phyloP scores from a whole-genome alignment of 2,888 invertebrate genomes.

The Dione vanillae region DNA sequence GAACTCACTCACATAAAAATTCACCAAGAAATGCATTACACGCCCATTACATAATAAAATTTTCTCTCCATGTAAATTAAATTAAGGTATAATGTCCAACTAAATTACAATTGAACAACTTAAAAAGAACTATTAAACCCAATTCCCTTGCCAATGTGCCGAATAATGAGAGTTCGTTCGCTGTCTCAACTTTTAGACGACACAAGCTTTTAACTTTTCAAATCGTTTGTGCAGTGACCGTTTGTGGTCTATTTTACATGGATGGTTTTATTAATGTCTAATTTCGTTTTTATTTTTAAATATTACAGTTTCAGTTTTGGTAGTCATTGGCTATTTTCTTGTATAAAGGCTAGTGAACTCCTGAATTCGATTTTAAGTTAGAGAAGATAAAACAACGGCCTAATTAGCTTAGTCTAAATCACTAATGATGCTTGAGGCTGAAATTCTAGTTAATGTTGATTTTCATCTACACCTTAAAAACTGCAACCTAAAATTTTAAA shows the following conservation, averaged over 20 bases:
- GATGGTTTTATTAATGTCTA: not conserved
- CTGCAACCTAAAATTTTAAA: too few relatives aligned
- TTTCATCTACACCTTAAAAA: too few relatives aligned
- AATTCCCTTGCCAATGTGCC: constrained; percentile 35
- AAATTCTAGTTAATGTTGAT: too few relatives aligned
- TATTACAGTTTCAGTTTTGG: too few relatives aligned
- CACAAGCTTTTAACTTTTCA: constrained; percentile 24
- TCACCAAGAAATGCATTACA: not conserved
- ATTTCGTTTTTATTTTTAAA: too few relatives aligned
- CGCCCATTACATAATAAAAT: not conserved
- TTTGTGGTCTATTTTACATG: not conserved
- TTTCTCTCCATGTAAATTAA: constrained; percentile 21
- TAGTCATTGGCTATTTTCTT: too few relatives aligned
- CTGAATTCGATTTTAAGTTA: too few relatives aligned
- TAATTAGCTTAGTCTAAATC: too few relatives aligned
- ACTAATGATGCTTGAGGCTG: too few relatives aligned
- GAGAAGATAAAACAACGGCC: too few relatives aligned
- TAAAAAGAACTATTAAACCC: constrained; percentile 34
- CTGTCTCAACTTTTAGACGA: constrained; percentile 30
- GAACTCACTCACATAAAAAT: not conserved
- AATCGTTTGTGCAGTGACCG: constrained; percentile 5
- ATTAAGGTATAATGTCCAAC: constrained; percentile 20
- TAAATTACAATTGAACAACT: constrained; percentile 32
- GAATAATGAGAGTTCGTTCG: constrained; percentile 38
- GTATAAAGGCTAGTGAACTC: too few relatives aligned